Percentiles rank a stretch among this genome's conserved stretches.
phyloP scores from a whole-genome alignment of 2,888 invertebrate species.

The Acanthosoma haemorrhoidale region DNA sequence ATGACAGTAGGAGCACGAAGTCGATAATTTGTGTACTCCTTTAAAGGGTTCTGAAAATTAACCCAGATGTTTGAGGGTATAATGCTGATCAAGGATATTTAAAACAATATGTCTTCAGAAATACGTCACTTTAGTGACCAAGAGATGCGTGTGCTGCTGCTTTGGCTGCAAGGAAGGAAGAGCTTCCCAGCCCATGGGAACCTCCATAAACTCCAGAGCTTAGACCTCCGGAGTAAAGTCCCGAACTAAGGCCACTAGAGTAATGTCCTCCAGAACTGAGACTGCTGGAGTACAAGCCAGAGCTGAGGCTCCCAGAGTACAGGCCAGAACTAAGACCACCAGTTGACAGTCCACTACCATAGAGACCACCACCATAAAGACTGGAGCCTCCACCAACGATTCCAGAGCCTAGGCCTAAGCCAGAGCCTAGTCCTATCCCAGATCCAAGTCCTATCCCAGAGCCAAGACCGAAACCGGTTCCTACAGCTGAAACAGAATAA shows the following conservation, averaged over 20 bases:
- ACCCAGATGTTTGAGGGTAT: too few species aligned
- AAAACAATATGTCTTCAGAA: too few species aligned
- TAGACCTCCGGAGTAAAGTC: neutral
- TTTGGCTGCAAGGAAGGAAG: neutral
- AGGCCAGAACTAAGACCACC: neutral
- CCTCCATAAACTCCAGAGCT: neutral
- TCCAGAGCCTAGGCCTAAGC: neutral
- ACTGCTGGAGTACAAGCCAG: neutral
- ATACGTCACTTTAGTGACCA: neutral
- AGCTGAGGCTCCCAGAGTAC: neutral
- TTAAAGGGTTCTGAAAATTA: too few species aligned
- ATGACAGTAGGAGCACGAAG: too few species aligned
- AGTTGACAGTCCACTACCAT: neutral
- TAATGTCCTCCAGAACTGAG: neutral
- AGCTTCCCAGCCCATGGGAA: neutral
- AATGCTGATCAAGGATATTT: too few species aligned
- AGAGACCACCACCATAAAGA: neutral
- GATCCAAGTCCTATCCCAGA: slow-evolving; percentile 22
- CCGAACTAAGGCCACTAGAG: neutral
- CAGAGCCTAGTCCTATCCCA: neutral
- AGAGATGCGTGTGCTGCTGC: slow-evolving; percentile 10
- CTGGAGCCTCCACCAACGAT: neutral
- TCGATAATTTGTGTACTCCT: too few species aligned
- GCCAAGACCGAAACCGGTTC: neutral
- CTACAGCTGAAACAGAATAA: neutral